Evolutionary conservation across 2,888 invertebrate genomes (phyloP), one percentile per base, ranked within the genome.

Genomic region (Ypsolopha sequella): DNA sequence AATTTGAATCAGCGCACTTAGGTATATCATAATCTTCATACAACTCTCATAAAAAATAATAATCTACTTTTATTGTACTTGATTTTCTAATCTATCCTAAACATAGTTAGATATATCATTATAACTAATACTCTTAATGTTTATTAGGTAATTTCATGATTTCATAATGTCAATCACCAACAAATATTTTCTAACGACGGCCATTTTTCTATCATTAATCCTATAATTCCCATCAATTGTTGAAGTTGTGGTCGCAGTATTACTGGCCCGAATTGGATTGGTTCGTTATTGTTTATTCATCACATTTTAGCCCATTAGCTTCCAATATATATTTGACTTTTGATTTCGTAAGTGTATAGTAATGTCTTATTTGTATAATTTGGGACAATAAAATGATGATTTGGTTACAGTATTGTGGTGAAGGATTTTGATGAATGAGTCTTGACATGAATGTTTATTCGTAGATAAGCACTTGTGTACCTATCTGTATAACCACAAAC

Each of bases 201-300:
- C 61, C 62, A 61, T 62, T 60, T 56, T 66, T 54, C 57, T 54
- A 58, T 63, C 78, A 78, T 80, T 80, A 80, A 78, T 79, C 76
- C 65, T 69, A 73, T 74, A 75, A 76, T 59, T 48, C 33, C 6
- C 47, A 54, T 52, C 41, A 53, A 53, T 52, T 52, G 53, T 53
- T 52, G 54, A 58, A 59, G 54, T 60, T 65, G 65, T 63, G 64
- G 64, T 65, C 56, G 58, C n/a, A 33, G 7, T 24, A 41, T 39
- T 41, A 33, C 49, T 33, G 10, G 9, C 9, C 38, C 39, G 39
- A 49, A 49, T 49, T 49, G 49, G 64, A 67, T 68, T 59, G 58
- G 54, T 56, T 56, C 54, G 48, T 56, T 58, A 49, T 49, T 41
- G 49, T 49, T 49, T 49, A 49, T 49, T 49, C 49, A 49, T 39